Conservation (phyloP, 1,140 invertebrate species). For the Papilio helenus region DNA sequence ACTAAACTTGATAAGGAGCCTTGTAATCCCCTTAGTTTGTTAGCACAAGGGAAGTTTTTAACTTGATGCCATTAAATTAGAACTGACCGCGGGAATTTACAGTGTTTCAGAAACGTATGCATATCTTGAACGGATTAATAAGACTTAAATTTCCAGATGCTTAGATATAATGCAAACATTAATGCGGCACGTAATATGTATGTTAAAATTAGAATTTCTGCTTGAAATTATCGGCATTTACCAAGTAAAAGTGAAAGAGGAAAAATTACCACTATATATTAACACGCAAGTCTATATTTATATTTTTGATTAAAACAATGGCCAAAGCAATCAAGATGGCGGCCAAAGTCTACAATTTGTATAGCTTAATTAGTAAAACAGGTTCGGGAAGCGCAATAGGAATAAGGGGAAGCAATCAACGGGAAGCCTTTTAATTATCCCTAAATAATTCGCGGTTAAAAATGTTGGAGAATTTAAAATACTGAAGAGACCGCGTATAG, state of each 20-base stretch:
- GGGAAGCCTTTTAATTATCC: slow-evolving; percentile 63
- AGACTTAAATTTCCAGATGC: background rate
- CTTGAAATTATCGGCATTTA: too few relatives aligned
- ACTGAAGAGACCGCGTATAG: slow-evolving; percentile 7
- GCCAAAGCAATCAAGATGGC: slow-evolving; percentile 58
- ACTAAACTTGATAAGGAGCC: slow-evolving; percentile 32
- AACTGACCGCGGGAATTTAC: background rate
- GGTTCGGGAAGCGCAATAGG: slow-evolving; percentile 49
- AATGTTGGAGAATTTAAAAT: slow-evolving; percentile 44
- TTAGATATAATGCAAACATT: background rate
- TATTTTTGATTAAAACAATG: slow-evolving; percentile 45
- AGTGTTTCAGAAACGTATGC: background rate
- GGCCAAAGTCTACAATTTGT: slow-evolving; percentile 64
- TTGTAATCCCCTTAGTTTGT: slow-evolving; percentile 32
- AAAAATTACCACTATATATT: background rate
- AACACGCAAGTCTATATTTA: slow-evolving; percentile 5
- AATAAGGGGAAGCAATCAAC: slow-evolving; percentile 58
- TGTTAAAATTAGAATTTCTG: too few relatives aligned
- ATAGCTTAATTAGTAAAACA: slow-evolving; percentile 65
- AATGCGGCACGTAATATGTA: too few relatives aligned
- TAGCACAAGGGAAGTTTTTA: too few relatives aligned
- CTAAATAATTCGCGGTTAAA: slow-evolving; percentile 55
- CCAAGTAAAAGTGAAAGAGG: background rate
- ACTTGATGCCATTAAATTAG: too few relatives aligned
- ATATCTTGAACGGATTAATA: background rate